phyloP scores from a whole-genome alignment of 2,888 invertebrate genomes.

The Oxycera nigricornis region DNA sequence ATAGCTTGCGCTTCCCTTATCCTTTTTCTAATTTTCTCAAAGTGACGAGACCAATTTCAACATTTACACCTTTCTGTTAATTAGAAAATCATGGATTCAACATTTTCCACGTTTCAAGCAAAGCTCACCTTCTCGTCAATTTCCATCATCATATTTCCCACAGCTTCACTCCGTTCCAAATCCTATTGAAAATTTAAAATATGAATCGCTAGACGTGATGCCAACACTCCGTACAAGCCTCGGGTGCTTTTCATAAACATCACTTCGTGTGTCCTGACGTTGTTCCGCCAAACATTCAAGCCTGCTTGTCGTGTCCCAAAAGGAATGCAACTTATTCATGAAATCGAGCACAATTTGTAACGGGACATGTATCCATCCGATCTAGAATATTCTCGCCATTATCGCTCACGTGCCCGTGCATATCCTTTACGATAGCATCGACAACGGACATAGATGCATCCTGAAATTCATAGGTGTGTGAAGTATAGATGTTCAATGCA shows the following conservation, averaged over 20 bases:
- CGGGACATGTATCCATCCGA: neutral
- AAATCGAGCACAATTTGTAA: conserved; percentile 31
- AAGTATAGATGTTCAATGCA: too few relatives aligned
- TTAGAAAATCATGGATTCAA: neutral
- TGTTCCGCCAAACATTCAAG: neutral
- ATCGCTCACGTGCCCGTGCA: neutral
- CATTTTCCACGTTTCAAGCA: neutral
- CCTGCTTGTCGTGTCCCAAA: neutral
- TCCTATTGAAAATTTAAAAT: neutral
- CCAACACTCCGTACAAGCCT: neutral
- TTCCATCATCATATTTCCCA: neutral
- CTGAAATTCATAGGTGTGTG: too few relatives aligned
- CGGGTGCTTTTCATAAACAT: neutral
- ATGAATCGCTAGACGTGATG: neutral
- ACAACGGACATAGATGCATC: too few relatives aligned
- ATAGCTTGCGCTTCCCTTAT: too few relatives aligned
- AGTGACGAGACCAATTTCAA: too few relatives aligned
- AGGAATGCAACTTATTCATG: conserved; percentile 26
- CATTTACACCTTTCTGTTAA: neutral
- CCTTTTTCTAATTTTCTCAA: too few relatives aligned
- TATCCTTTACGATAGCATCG: neutral
- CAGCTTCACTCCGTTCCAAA: neutral
- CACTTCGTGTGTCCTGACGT: neutral
- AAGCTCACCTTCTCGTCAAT: neutral
- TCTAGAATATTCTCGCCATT: neutral